These are phyloP conservation scores for Mellilla xanthometata DNA, from an alignment of 2,888 invertebrate species.

Conservation along the genomic window DNA sequence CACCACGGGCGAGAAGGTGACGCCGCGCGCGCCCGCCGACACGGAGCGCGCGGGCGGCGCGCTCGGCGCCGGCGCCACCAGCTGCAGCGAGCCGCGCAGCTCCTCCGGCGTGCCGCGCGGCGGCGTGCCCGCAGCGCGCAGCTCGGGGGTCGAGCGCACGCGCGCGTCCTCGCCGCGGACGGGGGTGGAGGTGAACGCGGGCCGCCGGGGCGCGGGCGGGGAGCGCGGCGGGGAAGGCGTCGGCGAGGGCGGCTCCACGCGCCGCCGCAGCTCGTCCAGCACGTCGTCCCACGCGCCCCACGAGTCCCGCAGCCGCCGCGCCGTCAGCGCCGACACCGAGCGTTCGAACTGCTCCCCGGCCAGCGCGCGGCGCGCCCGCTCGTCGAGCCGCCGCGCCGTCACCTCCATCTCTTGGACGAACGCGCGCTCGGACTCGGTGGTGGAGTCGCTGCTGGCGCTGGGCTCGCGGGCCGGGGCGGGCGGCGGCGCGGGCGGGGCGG, in stretches of 20 bases:
- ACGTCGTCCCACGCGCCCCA: constrained; percentile 80
- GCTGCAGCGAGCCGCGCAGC: constrained; percentile 78
- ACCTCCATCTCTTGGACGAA: constrained; percentile 75
- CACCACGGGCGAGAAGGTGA: constrained; percentile 91
- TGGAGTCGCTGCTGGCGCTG: constrained; percentile 73
- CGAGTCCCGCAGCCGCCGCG: constrained; percentile 69
- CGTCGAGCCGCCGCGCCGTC: constrained; percentile 71
- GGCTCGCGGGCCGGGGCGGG: constrained; percentile 64
- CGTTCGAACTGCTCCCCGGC: constrained; percentile 82
- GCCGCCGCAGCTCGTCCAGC: constrained; percentile 69
- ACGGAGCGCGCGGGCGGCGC: constrained; percentile 68
- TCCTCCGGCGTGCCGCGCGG: constrained; percentile 75
- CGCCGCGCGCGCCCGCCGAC: constrained; percentile 83
- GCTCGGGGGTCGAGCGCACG: constrained; percentile 84
- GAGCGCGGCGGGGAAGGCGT: constrained; percentile 70
- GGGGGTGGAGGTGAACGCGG: constrained; percentile 83
- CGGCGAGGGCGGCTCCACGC: constrained; percentile 64
- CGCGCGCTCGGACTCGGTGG: constrained; percentile 72
- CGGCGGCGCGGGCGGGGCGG: constrained; percentile 49
- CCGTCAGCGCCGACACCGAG: constrained; percentile 81
- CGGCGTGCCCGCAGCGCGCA: constrained; percentile 76
- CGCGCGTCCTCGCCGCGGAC: constrained; percentile 70
- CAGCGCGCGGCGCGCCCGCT: constrained; percentile 64
- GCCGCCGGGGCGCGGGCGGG: constrained; percentile 66
- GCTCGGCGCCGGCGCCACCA: constrained; percentile 70